A percentile compares a stretch with the other conserved stretches of the same genome.
Evolutionary conservation across 2,888 invertebrate genomes (phyloP).

Genomic region (Volucella inflata): DNA sequence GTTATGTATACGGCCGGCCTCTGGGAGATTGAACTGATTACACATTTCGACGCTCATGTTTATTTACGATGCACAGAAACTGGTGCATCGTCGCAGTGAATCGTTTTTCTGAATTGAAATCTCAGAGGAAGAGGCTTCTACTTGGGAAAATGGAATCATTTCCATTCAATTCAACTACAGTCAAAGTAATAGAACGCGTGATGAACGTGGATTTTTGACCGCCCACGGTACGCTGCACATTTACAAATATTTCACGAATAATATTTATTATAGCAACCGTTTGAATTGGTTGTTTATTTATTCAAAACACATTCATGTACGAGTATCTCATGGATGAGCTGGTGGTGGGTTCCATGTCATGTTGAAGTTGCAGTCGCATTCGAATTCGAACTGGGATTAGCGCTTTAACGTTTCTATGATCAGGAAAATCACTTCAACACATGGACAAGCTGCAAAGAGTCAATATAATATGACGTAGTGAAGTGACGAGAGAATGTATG

Average conservation of each 20-base stretch:
- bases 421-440: background rate
- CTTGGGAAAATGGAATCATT: conserved; percentile 4
- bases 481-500: conserved; percentile 25
- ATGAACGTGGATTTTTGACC: background rate
- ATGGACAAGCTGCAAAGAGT: conserved; percentile 9
- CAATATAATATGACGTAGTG: conserved; percentile 40
- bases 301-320: conserved; percentile 32
- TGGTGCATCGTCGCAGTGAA: no score
- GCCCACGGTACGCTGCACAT: conserved; percentile 28
- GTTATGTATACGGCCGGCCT: conserved; percentile 8
- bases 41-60: conserved; percentile 1
- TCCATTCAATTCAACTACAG: conserved; percentile 17
- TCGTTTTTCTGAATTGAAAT: no score
- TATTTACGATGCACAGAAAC: background rate
- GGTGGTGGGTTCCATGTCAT: no score
- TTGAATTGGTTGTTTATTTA: conserved; percentile 26
- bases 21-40: background rate
- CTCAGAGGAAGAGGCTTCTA: no score
- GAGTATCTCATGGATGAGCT: no score
- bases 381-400: no score
- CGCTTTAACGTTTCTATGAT: no score
- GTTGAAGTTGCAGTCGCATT: no score
- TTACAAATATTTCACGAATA: conserved; percentile 37
- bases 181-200: conserved; percentile 27
- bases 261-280: background rate